Evolutionary conservation across 1,140 invertebrate genomes (phyloP).

Genomic region (Halictus rubicundus): DNA sequence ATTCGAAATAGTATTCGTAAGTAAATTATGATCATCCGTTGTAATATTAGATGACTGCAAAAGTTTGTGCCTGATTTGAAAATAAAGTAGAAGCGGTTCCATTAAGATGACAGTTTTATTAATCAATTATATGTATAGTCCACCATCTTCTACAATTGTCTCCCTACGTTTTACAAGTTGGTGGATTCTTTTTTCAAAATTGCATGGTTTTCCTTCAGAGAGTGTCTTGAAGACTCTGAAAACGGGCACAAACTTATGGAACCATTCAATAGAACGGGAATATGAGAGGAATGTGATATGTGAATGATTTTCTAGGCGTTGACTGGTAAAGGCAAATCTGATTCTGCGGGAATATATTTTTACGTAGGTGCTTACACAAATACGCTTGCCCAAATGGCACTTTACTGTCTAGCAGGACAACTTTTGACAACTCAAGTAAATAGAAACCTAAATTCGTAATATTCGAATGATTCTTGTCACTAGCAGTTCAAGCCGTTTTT

Average conservation of each 20-base stretch:
- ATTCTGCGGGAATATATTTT: not conserved
- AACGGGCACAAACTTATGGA: no score
- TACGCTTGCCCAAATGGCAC: slow-evolving; percentile 13
- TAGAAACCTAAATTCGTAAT: not conserved
- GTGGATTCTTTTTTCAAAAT: no score
- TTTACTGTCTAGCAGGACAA: slow-evolving; percentile 25
- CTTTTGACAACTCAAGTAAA: slow-evolving; percentile 34
- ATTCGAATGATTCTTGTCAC: not conserved
- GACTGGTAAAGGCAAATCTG: not conserved
- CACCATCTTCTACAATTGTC: no score
- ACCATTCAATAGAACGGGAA: not conserved
- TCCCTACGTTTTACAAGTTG: no score
- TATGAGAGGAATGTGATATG: not conserved
- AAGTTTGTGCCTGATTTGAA: no score
- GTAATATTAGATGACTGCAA: no score
- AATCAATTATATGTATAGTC: no score
- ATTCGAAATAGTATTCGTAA: slow-evolving; percentile 29
- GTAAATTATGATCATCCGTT: not conserved
- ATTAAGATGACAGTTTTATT: no score
- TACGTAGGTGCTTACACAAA: not conserved
- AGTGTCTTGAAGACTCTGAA: no score
- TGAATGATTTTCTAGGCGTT: slow-evolving; percentile 2
- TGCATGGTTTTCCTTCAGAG: no score
- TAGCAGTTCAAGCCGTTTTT: no score
- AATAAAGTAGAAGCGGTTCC: no score